Conservation (phyloP, 2,888 invertebrate species). For the Amphipoea lucens region DNA sequence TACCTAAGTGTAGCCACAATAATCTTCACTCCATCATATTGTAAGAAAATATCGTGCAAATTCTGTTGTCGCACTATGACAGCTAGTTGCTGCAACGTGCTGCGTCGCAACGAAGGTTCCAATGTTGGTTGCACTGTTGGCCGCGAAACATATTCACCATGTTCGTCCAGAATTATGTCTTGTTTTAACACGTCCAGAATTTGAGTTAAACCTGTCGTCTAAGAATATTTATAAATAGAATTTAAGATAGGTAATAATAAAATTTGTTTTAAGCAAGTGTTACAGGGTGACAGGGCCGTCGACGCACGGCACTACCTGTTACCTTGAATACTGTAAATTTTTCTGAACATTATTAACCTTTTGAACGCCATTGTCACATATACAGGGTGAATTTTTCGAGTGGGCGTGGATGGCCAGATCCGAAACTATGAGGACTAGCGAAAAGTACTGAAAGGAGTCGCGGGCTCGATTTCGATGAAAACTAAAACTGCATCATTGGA, state of each 20-base stretch:
- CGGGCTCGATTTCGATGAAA: too few relatives aligned
- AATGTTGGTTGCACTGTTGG: slow-evolving; percentile 77
- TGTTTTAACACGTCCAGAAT: slow-evolving; percentile 86
- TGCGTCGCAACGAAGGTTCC: slow-evolving; percentile 92
- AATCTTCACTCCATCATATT: slow-evolving; percentile 89
- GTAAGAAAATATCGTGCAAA: slow-evolving; percentile 91
- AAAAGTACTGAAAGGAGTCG: too few relatives aligned
- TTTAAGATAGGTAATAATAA: not conserved
- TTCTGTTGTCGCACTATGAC: slow-evolving; percentile 92
- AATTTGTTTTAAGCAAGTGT: not conserved
- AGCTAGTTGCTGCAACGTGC: slow-evolving; percentile 92
- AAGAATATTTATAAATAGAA: slow-evolving; percentile 3
- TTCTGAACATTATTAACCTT: too few relatives aligned
- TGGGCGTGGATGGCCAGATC: too few relatives aligned
- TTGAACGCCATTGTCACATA: too few relatives aligned
- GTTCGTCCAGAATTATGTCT: slow-evolving; percentile 81
- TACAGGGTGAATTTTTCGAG: too few relatives aligned
- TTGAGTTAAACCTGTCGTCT: slow-evolving; percentile 84
- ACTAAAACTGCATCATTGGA: too few relatives aligned
- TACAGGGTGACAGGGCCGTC: not conserved
- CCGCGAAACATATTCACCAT: slow-evolving; percentile 73
- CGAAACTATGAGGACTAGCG: too few relatives aligned
- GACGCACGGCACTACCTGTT: too few relatives aligned
- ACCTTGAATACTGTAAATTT: too few relatives aligned
- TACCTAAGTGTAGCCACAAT: slow-evolving; percentile 84